Conservation (phyloP, 2,888 invertebrate species). For the Ectemnius cavifrons region DNA sequence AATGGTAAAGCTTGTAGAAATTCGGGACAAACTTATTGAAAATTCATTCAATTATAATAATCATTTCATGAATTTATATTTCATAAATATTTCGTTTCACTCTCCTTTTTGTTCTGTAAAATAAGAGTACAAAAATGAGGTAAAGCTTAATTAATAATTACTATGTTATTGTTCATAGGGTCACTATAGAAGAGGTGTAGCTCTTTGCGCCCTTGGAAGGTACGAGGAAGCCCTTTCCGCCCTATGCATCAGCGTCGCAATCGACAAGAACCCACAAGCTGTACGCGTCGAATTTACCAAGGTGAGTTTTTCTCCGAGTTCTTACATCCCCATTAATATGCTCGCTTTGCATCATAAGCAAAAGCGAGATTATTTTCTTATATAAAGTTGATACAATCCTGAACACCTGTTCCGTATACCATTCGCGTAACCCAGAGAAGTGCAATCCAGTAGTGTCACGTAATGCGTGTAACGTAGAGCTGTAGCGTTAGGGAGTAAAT, state of each 20-base stretch:
- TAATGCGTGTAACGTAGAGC: too few relatives aligned
- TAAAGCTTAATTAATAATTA: slow-evolving; percentile 12
- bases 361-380: too few relatives aligned
- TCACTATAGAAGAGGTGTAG: slow-evolving; percentile 80
- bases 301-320: slow-evolving; percentile 69
- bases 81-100: not conserved
- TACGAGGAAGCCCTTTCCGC: slow-evolving; percentile 82
- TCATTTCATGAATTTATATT: not conserved
- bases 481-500: not conserved
- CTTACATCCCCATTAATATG: too few relatives aligned
- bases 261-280: slow-evolving; percentile 79
- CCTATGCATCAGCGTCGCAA: slow-evolving; percentile 80
- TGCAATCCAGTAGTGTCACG: too few relatives aligned
- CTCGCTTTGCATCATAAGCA: too few relatives aligned
- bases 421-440: not conserved
- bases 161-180: slow-evolving; percentile 75
- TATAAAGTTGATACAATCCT: too few relatives aligned
- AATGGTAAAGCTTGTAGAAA: too few relatives aligned
- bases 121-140: not conserved
- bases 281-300: slow-evolving; percentile 79
- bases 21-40: too few relatives aligned
- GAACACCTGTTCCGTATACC: too few relatives aligned
- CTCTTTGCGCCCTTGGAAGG: slow-evolving; percentile 79
- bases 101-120: not conserved
- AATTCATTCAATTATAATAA: too few relatives aligned